Base-by-base conservation (phyloP, 2,888 invertebrate species). In the Abrostola triplasia region DNA sequence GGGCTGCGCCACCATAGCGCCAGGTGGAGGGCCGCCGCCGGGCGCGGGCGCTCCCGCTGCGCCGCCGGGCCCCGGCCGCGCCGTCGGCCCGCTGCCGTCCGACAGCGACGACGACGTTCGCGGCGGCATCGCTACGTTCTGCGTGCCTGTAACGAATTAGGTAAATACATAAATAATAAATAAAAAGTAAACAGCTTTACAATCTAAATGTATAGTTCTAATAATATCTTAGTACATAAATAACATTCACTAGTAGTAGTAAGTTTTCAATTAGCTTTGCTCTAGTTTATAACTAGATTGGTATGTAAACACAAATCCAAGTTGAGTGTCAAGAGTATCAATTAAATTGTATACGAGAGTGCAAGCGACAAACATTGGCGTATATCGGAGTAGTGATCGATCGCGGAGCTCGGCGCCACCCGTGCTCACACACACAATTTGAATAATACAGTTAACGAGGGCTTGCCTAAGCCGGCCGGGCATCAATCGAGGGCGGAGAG, bases 111-210 rank as follows among this genome's bases (percentile, higher is more conserved):
- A 98, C 86, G 98, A 97, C 92, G 98, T 98, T 90, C 98, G 97
- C 90, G 98, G 98, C 91, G 98, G 98, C 97, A 98, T 98, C 95
- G 98, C 97, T 96, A 98, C 97, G 97, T 97, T 98, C 96, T 98
- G 98, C 92, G 97, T 97, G 90, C 97, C 97, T 97, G 92, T 47
- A 93, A 95, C 47, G 11, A 74, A 69, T 13, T 11, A 51, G 44
- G 5, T 11, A 10, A 50, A 24, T 44, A 48, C 6, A 47, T 54
- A 5, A 56, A 64, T 35, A 53, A 35, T 9, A 9, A 0, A 42
- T 49, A 5, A 36, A 8, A 12, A 41, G 24, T 8, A 53, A 36
- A 10, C 8, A 7, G 12, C 5, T 12, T 9, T 40, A 24, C 9
- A 9, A 5, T 47, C n/a, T n/a, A n/a, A n/a, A 12, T 10, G 12